Evolutionary conservation across 2,888 invertebrate species (phyloP).

Genomic region (Asteroscopus sphinx): DNA sequence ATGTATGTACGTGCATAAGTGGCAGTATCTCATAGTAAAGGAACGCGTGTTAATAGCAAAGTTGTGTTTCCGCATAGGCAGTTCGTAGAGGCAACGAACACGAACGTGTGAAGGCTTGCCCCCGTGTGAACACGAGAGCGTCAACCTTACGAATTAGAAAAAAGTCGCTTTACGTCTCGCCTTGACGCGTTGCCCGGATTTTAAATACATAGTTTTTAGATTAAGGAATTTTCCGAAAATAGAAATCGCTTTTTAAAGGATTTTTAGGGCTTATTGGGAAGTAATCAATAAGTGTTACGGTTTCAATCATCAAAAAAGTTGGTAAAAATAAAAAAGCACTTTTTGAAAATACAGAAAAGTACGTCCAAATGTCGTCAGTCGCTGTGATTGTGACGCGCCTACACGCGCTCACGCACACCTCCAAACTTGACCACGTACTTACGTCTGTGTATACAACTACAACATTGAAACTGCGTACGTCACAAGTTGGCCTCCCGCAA

Average conservation of each 20-base stretch:
- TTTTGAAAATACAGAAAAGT: conserved; percentile 57
- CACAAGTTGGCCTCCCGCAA: conserved; percentile 79
- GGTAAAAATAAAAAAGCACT: conserved; percentile 48
- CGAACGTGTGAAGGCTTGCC: conserved; percentile 79
- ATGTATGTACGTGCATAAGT: conserved; percentile 78
- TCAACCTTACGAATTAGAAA: conserved; percentile 89
- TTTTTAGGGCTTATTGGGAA: not conserved
- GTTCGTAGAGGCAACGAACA: conserved; percentile 83
- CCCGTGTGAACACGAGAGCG: conserved; percentile 86
- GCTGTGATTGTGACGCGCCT: conserved; percentile 77
- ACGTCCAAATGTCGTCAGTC: conserved; percentile 71
- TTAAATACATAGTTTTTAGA: conserved; percentile 56
- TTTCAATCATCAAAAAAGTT: too few species aligned
- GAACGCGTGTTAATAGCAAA: conserved; percentile 88
- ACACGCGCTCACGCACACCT: conserved; percentile 80
- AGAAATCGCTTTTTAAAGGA: conserved; percentile 4
- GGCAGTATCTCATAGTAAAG: conserved; percentile 87
- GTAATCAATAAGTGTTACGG: too few species aligned
- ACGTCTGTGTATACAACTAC: conserved; percentile 64
- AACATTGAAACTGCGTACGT: conserved; percentile 79
- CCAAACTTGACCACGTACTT: conserved; percentile 61
- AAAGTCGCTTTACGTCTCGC: conserved; percentile 78
- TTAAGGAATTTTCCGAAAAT: conserved; percentile 25
- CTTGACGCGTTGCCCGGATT: conserved; percentile 62
- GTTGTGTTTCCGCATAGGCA: conserved; percentile 88